phyloP scores from a whole-genome alignment of 2,797 vertebrate genomes.

The Sebastiscus tertius region DNA sequence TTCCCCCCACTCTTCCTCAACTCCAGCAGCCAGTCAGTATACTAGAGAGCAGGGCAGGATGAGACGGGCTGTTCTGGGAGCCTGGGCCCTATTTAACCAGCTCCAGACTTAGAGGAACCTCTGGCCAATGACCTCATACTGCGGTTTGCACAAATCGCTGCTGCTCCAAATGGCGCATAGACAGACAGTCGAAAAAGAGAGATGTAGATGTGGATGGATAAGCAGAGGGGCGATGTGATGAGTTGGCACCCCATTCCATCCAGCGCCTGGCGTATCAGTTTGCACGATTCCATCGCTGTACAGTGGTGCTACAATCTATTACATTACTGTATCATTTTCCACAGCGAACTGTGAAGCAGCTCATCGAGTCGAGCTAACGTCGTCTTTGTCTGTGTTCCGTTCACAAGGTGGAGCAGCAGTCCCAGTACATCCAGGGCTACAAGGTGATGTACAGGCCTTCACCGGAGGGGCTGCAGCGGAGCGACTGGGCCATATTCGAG shows the following conservation, averaged over 20 bases:
- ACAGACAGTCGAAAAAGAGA: constrained; percentile 55
- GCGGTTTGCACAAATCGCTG: constrained; percentile 76
- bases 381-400: constrained; percentile 4
- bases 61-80: constrained; percentile 72
- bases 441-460: constrained; percentile 94
- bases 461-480: constrained; percentile 81
- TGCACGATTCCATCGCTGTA: constrained; percentile 24
- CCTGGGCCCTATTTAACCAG: constrained; percentile 75
- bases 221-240: constrained; percentile 63
- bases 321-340: constrained; percentile 18
- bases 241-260: constrained; percentile 57
- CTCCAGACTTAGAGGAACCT: constrained; percentile 82
- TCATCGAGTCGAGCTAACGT: constrained; percentile 48
- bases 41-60: constrained; percentile 59
- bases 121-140: constrained; percentile 83
- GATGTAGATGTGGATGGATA: constrained; percentile 62
- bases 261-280: constrained; percentile 23
- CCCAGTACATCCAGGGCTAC: constrained; percentile 97
- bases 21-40: constrained; percentile 44
- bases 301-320: constrained; percentile 14
- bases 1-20: constrained; percentile 2
- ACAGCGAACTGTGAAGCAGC: neutral
- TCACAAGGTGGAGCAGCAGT: constrained; percentile 95
- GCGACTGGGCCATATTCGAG: constrained; percentile 94
- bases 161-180: constrained; percentile 73